Evolutionary conservation across 2,797 vertebrate species (phyloP), one percentile per base, ranked within the genome.

Genomic region (Yasuhikotakia modesta): DNA sequence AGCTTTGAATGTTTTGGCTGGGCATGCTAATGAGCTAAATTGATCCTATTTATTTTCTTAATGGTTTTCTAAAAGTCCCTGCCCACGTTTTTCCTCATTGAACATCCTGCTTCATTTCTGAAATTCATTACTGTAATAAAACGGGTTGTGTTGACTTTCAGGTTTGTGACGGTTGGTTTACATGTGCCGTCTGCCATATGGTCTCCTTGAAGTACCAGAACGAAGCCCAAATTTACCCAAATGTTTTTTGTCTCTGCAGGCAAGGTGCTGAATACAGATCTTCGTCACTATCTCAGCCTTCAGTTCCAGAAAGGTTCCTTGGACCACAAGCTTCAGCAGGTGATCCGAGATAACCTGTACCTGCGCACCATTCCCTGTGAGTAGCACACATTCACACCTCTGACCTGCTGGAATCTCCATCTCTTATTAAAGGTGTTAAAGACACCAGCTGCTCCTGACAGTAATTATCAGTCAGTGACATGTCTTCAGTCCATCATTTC

Each of bases 311-410:
- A 99, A 87, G 97, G 97, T 86, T 99, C 97, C 0, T 86, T 97
- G 91, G 97, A 99, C 91, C 97, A 99, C 82, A 99, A 99, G 87
- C 95, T 99, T 17, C 97, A 99, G 92, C 97, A 99, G 92, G 96
- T 98, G 87, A 99, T 99, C 92, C 93, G 97, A 91, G 97, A 99
- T 91, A 99, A 99, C 90, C 94, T 99, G 84, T 99, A 99, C 90
- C 90, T 99, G 88, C 95, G 97, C 88, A 99, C 97, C 83, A 98
- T 99, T 87, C 97, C 97, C 79, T 99, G 97, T 99, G 92, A 98
- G 97, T 98, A 91, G 85, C 70, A 19, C 60, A 73, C 68, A 35
- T 17, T 22, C 21, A 16, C 55, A 46, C 4, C 5, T 55, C 19
- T 70, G 46, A 67, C 14, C 27, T 16, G 8, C n/a, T 43, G 61